Base-by-base conservation (phyloP, 2,797 vertebrate species). In the Oreochromis grahami region DNA sequence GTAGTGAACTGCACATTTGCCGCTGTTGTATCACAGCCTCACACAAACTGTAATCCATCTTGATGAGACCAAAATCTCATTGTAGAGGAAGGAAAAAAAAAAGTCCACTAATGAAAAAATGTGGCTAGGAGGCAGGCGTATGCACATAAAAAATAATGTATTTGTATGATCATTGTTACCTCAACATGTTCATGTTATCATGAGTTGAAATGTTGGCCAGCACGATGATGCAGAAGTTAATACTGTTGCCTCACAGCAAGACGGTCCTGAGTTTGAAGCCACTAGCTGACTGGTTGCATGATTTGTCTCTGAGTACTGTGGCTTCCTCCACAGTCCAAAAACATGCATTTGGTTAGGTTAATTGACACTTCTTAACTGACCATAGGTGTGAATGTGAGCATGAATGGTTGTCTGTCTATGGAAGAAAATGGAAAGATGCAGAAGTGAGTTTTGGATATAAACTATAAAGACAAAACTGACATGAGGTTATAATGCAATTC, bases 401-500 rank as follows among this genome's bases (percentile, higher is more conserved):
- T 0, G 19, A 63, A 36, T 63, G 58, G 19, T 63, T 63, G 0
- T 63, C 19, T 63, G 32, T 13, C 6, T 36, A 0, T 63, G 65
- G 38, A 70, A 10, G 21, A 70, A 70, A 43, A 43, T 43, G n/a
- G 38, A 70, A 70, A 17, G 38, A 43, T 70, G 8, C 13, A 70
- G 21, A 26, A 24, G 21, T 68, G 8, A 70, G 63, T 15, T 36
- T 63, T 63, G 58, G 58, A 63, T 3, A 63, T 63, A 63, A 63
- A 63, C 58, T n/a, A 63, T 63, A 3, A 63, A 63, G 10, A 5
- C 58, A 36, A 63, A n/a, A 63, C 2, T 63, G 58, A 13, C 19
- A 63, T 36, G 32, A 63, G 19, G 32, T 36, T 63, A 63, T 13
- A 63, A 63, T 63, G 58, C 58, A 63, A 63, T 36, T 63, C 32